A percentile compares a stretch with the other conserved stretches of the same genome.
phyloP scores from a whole-genome alignment of 2,888 invertebrate species.

The Tineola bisselliella region DNA sequence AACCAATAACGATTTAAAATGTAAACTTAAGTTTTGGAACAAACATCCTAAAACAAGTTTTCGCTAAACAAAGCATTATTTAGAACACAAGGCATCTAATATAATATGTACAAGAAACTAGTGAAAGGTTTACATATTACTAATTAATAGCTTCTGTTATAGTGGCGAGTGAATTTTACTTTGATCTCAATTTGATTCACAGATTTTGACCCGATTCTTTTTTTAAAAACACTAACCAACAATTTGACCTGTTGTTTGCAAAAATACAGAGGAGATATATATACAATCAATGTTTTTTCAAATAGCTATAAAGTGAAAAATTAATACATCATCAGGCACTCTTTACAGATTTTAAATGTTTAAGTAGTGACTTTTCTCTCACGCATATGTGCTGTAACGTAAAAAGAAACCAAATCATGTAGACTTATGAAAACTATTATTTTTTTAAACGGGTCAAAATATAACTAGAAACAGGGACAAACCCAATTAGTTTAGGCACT shows the following conservation, averaged over 20 bases:
- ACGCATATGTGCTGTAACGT: too few relatives aligned
- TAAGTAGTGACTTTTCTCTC: too few relatives aligned
- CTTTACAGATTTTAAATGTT: too few relatives aligned
- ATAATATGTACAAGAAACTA: conserved; percentile 12
- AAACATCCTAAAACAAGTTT: neutral
- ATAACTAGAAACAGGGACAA: neutral
- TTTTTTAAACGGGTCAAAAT: neutral
- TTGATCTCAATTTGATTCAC: neutral
- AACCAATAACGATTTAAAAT: neutral
- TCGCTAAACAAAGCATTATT: neutral
- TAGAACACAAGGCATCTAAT: neutral
- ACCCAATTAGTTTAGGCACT: neutral
- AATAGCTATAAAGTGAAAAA: too few relatives aligned
- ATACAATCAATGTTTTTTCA: too few relatives aligned
- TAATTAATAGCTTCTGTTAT: conserved; percentile 11
- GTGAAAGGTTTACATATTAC: conserved; percentile 8
- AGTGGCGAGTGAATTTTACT: neutral
- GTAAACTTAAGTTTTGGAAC: neutral
- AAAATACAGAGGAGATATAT: too few relatives aligned
- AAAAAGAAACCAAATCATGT: too few relatives aligned
- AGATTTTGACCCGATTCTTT: too few relatives aligned
- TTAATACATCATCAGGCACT: too few relatives aligned
- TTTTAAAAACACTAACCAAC: too few relatives aligned
- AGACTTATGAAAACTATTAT: too few relatives aligned
- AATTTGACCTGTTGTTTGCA: too few relatives aligned